Conservation (phyloP, 2,113 vertebrate genomes). For the Paratilapia polleni region DNA sequence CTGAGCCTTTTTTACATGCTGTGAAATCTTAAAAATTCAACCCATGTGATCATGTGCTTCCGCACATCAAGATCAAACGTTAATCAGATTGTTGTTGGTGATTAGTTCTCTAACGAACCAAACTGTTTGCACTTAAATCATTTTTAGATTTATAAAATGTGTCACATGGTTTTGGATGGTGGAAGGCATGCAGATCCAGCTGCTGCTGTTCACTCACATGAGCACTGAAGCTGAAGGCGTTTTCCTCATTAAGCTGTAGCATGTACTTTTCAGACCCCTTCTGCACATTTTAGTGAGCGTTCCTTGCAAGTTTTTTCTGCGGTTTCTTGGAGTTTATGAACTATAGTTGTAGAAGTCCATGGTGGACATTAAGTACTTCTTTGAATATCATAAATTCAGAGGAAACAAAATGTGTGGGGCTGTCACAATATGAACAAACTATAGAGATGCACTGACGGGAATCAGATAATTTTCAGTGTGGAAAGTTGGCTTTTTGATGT, state of each 20-base stretch:
- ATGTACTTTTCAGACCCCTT: background rate
- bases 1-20: background rate
- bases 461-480: too few relatives aligned
- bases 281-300: background rate
- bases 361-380: too few relatives aligned
- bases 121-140: background rate
- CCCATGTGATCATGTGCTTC: background rate
- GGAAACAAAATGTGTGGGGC: too few relatives aligned
- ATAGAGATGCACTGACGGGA: too few relatives aligned
- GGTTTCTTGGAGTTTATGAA: too few relatives aligned
- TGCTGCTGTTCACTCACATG: background rate
- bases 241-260: slow-evolving; percentile 5
- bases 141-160: background rate
- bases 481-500: too few relatives aligned
- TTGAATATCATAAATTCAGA: too few relatives aligned
- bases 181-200: too few relatives aligned
- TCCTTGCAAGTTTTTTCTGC: too few relatives aligned
- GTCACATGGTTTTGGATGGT: background rate
- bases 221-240: background rate
- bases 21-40: background rate
- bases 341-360: too few relatives aligned
- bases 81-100: slow-evolving; percentile 10
- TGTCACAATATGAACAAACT: too few relatives aligned
- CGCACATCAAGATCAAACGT: background rate
- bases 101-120: background rate